These are phyloP conservation scores for Phycodurus eques DNA, from an alignment of 2,113 vertebrate genomes.

Conservation along the genomic window DNA sequence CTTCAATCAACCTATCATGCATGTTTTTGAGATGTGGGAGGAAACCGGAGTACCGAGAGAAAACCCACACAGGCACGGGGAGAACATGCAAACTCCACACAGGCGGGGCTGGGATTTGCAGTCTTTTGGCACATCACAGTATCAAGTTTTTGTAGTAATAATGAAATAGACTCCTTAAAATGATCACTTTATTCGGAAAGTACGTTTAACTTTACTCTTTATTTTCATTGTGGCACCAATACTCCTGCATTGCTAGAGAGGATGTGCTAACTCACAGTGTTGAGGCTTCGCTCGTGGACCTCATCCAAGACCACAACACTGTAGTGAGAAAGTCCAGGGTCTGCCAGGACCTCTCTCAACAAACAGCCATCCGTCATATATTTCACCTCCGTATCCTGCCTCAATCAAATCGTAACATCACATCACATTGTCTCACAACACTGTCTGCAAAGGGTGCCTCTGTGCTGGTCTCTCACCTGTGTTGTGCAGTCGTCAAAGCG, in stretches of 20 bases:
- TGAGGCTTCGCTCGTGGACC: conserved; percentile 94
- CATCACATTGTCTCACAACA: background rate
- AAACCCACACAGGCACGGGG: too few species aligned
- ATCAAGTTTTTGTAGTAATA: too few species aligned
- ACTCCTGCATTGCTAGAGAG: background rate
- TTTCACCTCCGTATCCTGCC: conserved; percentile 86
- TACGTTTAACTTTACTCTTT: too few species aligned
- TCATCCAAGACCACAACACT: conserved; percentile 91
- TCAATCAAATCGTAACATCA: conserved; percentile 6
- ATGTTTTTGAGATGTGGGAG: too few species aligned
- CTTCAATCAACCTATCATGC: too few species aligned
- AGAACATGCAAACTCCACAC: too few species aligned
- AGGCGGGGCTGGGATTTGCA: too few species aligned
- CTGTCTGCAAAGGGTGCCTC: background rate
- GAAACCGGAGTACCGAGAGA: too few species aligned
- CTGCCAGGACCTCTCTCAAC: conserved; percentile 86
- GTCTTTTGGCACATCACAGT: too few species aligned
- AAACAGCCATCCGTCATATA: conserved; percentile 98
- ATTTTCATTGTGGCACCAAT: background rate
- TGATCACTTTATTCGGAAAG: too few species aligned
- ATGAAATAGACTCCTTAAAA: too few species aligned
- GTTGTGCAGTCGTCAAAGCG: conserved; percentile 92
- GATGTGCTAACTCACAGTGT: conserved; percentile 80
- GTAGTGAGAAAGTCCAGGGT: conserved; percentile 84
- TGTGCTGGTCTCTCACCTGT: conserved; percentile 71